Percentiles rank a stretch among this genome's conserved stretches.
phyloP scores from a whole-genome alignment of 2,888 invertebrate genomes.

The Drosophila mettleri region DNA sequence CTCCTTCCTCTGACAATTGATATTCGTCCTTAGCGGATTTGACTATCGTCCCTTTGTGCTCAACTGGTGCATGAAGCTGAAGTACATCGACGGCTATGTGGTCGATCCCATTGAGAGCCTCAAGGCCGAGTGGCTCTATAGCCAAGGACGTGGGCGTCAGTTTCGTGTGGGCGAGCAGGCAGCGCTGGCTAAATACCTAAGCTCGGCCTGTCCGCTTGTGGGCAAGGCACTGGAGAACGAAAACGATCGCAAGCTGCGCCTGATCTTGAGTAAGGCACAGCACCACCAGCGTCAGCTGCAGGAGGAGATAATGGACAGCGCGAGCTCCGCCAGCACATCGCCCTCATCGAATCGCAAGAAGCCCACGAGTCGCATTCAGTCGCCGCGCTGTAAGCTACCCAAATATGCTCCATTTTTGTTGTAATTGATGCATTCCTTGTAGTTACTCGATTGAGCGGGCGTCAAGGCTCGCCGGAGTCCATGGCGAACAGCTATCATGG shows the following conservation, averaged over 20 bases:
- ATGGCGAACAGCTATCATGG: constrained; percentile 90
- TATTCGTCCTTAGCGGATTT: constrained; percentile 88
- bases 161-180: constrained; percentile 94
- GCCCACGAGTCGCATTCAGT: constrained; percentile 84
- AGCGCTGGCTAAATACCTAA: constrained; percentile 92
- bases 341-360: constrained; percentile 84
- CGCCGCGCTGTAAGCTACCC: constrained; percentile 83
- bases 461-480: constrained; percentile 89
- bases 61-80: constrained; percentile 96
- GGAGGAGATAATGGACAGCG: constrained; percentile 87
- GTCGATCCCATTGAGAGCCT: constrained; percentile 96
- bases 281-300: constrained; percentile 94
- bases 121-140: constrained; percentile 97
- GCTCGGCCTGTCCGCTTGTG: constrained; percentile 93
- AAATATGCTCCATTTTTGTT: background rate
- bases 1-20: background rate
- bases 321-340: constrained; percentile 83
- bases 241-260: constrained; percentile 93
- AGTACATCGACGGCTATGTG: constrained; percentile 94
- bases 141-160: constrained; percentile 96
- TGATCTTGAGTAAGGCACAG: constrained; percentile 95
- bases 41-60: constrained; percentile 96
- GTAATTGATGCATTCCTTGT: constrained; percentile 36
- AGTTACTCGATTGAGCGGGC: constrained; percentile 85
- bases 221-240: constrained; percentile 93